Base-by-base conservation (phyloP, 2,797 vertebrate species). In the Kryptopterus vitreolus region DNA sequence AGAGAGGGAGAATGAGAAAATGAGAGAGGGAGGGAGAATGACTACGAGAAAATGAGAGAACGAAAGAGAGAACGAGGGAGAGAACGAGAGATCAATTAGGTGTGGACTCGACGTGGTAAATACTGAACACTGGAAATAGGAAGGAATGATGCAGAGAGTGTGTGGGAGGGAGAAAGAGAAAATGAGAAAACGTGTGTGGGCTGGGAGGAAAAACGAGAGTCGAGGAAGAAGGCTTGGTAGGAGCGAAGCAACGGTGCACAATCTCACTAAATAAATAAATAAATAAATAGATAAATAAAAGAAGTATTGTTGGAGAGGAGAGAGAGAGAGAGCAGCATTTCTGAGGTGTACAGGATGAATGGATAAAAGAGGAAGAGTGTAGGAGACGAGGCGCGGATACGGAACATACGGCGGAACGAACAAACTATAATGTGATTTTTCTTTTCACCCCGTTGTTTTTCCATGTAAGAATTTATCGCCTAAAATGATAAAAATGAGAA, bases 91-190 rank as follows among this genome's bases (percentile, higher is more conserved):
- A 73, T 76, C 81, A 77, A 31, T 59, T 62, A 76, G n/a, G 50
- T 13, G 16, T 71, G 29, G 57, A 55, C 52, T 58, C 48, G 38
- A 81, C 29, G 61, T 29, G 38, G 53, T 69, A 61, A 61, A 65
- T 46, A 15, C 15, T 76, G 55, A 26, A 62, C 74, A 69, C 50
- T 38, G 57, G 74, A 29, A 55, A 52, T 43, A 79, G 66, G 75
- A 61, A 76, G 24, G 52, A 72, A 63, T 13, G 72, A 81, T 79
- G 79, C 53, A 81, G 61, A 81, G 65, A 29, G 63, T 48, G 83
- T 85, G n/a, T n/a, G n/a, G 57, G 53, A 76, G 76, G 76, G 78
- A 76, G 57, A 73, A 53, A 80, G 26, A 29, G 73, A 78, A 81
- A 81, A 82, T 38, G 46, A 55, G 79, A 74, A 72, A 50, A 71